Conservation (phyloP, 2,888 invertebrate species). For the Lepas anatifera region DNA sequence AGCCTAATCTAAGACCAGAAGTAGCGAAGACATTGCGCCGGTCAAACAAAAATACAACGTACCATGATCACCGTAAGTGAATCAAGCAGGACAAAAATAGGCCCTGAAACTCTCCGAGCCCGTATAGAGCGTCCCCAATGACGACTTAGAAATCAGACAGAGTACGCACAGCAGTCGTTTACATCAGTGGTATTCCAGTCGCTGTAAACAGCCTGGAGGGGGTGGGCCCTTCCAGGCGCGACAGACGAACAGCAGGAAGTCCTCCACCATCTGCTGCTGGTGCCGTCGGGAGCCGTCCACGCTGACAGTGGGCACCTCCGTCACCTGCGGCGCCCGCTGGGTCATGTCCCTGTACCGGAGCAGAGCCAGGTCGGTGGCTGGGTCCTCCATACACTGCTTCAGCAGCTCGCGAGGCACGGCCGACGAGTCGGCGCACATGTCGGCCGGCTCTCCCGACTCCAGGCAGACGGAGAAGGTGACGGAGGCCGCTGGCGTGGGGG, state of each 20-base stretch:
- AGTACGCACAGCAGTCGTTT: no score
- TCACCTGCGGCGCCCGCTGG: background rate
- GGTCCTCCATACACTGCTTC: background rate
- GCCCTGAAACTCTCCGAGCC: no score
- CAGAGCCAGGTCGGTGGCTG: background rate
- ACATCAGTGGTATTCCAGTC: background rate
- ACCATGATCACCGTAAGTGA: no score
- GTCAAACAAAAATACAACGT: no score
- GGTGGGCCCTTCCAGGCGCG: background rate
- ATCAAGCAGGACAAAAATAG: no score
- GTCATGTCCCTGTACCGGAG: background rate
- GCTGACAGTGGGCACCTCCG: slow-evolving; percentile 1
- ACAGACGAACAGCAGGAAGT: background rate
- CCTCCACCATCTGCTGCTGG: background rate
- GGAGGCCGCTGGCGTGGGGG: background rate
- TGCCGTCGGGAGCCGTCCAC: background rate
- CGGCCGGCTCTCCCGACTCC: background rate
- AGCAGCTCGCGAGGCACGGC: background rate
- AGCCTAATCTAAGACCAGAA: no score
- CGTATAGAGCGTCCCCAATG: no score
- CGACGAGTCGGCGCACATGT: background rate
- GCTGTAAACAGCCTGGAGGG: background rate
- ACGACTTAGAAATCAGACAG: no score
- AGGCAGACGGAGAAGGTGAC: slow-evolving; percentile 1
- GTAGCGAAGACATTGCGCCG: no score